Percentiles rank a stretch among this genome's conserved stretches.
Evolutionary conservation across 2,888 invertebrate genomes (phyloP).

Genomic region (Platerodrilus igneus): DNA sequence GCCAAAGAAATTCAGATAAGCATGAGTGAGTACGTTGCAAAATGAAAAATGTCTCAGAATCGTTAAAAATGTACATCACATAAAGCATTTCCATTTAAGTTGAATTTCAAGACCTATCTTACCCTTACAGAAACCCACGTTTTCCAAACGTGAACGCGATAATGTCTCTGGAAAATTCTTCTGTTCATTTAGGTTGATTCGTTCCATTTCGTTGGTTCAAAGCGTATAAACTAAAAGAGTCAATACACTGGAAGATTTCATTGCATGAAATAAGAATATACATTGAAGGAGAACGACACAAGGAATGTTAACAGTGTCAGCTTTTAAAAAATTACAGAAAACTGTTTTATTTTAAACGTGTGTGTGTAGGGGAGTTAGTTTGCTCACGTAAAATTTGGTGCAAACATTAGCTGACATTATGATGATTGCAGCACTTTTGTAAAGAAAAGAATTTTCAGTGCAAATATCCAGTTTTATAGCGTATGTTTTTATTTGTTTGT

Average conservation of each 20-base stretch:
- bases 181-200: conserved; percentile 17
- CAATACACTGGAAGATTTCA: conserved; percentile 22
- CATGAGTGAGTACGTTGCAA: conserved; percentile 13
- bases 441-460: too few relatives aligned
- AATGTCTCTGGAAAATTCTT: conserved; percentile 19
- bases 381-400: too few relatives aligned
- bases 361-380: too few relatives aligned
- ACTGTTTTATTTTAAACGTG: too few relatives aligned
- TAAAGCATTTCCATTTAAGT: conserved; percentile 26
- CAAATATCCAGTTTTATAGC: too few relatives aligned
- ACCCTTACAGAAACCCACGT: conserved; percentile 24
- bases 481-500: too few relatives aligned
- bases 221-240: conserved; percentile 20
- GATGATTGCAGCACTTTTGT: too few relatives aligned
- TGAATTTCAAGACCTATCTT: conserved; percentile 26
- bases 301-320: too few relatives aligned
- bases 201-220: conserved; percentile 9
- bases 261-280: conserved; percentile 17
- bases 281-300: background rate
- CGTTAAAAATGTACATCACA: conserved; percentile 26
- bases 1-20: conserved; percentile 16
- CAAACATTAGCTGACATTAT: too few relatives aligned
- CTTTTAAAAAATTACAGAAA: too few relatives aligned
- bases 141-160: conserved; percentile 25
- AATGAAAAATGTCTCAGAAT: conserved; percentile 25